Base-by-base conservation (phyloP, 1,140 invertebrate genomes). In the Drosophila fuyamai region DNA sequence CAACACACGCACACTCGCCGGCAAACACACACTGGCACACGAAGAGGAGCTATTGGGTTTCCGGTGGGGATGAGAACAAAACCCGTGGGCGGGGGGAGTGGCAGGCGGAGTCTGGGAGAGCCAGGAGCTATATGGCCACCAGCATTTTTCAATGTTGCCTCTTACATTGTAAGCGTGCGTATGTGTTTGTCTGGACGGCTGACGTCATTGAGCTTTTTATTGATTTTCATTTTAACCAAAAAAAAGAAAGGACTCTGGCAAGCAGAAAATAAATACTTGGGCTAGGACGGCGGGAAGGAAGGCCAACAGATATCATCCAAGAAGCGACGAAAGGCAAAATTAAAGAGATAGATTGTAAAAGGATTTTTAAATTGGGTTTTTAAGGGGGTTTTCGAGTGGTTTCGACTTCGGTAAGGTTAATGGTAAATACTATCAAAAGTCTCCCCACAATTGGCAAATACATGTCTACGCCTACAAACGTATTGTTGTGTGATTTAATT, bases 181-280 rank as follows among this genome's bases (percentile, higher is more conserved):
- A 41, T 76, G 48, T 63, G 48, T 72, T 59, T 65, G 47, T 61
- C 41, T 57, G 59, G 63, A 38, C 71, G 60, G 72, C 79, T 91
- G 89, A 91, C 89, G 89, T 91, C 89, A 91, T 91, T 91, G 89
- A 91, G 89, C 89, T 91, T 91, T 91, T 90, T 91, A 91, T 91
- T 86, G 89, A 91, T 91, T 91, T 91, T 81, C 74, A 57, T 81
- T 83, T 82, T 76, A 47, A 79, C 61, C 76, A 65, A 50, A 66
- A 72, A 76, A 60, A 53, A 36, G 44, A 16, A 50, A n/a, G 12
- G 32, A 36, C 46, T 63, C 16, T 29, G 23, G 38, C 46, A 13
- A 63, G 59, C 59, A 43, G 18, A 32, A 36, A 27, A 44, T 32
- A 43, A 48, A 51, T 48, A 55, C 71, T 88, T 88, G 72, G 50